Evolutionary conservation across 2,797 vertebrate genomes (phyloP).

Genomic region (Gouania willdenowi): DNA sequence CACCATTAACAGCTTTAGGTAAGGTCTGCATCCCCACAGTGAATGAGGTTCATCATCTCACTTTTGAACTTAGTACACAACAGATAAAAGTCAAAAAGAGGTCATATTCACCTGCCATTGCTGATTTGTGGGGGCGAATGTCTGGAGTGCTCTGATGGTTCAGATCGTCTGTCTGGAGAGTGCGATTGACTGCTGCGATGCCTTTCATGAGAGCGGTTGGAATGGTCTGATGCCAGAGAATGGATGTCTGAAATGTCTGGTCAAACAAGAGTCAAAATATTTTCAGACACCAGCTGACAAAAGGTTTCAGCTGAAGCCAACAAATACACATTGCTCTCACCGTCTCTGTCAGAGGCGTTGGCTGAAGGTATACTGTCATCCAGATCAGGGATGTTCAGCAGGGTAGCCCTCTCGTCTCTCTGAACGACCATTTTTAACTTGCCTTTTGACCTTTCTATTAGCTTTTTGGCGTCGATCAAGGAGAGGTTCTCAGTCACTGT

Average conservation of each 20-base stretch:
- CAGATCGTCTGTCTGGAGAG: conserved; percentile 93
- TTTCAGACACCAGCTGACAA: conserved; percentile 9
- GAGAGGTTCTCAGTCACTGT: conserved; percentile 99
- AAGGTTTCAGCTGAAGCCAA: conserved; percentile 3
- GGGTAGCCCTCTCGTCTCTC: conserved; percentile 91
- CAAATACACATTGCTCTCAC: conserved; percentile 71
- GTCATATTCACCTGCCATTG: conserved; percentile 91
- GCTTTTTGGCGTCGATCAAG: conserved; percentile 95
- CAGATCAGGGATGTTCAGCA: conserved; percentile 96
- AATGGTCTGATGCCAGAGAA: conserved; percentile 97
- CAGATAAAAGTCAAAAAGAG: too few relatives aligned
- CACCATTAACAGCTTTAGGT: too few relatives aligned
- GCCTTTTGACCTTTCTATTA: conserved; percentile 98
- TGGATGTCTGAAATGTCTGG: conserved; percentile 99
- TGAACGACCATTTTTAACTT: conserved; percentile 99
- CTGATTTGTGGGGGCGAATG: conserved; percentile 95
- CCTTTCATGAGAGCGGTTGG: conserved; percentile 93
- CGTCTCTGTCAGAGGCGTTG: conserved; percentile 96
- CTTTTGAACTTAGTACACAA: too few relatives aligned
- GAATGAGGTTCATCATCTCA: too few relatives aligned
- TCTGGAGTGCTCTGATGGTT: conserved; percentile 94
- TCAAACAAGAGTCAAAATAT: conserved; percentile 21
- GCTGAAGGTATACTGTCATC: conserved; percentile 97
- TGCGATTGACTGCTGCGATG: conserved; percentile 89
- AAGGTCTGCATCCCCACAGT: too few relatives aligned